phyloP scores from a whole-genome alignment of 1,140 invertebrate species.

The Acromyrmex charruanus region DNA sequence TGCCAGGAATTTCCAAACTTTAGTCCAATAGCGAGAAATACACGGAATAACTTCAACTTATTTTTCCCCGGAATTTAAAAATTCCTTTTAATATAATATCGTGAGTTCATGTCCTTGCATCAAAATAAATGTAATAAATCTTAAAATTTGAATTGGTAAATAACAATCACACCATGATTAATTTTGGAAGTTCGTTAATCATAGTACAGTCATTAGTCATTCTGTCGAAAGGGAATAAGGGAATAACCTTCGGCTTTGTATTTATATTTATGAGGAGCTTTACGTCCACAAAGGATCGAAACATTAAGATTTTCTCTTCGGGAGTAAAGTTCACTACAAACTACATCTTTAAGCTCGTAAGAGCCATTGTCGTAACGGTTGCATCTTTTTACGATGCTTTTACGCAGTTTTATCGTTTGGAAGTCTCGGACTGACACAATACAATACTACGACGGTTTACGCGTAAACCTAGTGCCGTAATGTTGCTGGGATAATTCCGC shows the following conservation, averaged over 20 bases:
- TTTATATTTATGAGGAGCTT: slow-evolving; percentile 12
- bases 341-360: slow-evolving; percentile 38
- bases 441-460: slow-evolving; percentile 35
- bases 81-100: background rate
- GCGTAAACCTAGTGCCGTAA: slow-evolving; percentile 58
- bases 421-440: slow-evolving; percentile 51
- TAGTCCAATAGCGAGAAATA: background rate
- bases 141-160: background rate
- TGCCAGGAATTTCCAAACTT: slow-evolving; percentile 15
- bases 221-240: background rate
- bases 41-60: background rate
- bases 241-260: slow-evolving; percentile 5
- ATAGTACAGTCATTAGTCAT: background rate
- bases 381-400: slow-evolving; percentile 69
- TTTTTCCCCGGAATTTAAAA: too few relatives aligned
- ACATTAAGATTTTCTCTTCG: slow-evolving; percentile 20
- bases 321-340: slow-evolving; percentile 1
- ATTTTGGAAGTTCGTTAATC: too few relatives aligned
- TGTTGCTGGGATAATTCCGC: slow-evolving; percentile 56
- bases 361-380: slow-evolving; percentile 45
- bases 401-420: slow-evolving; percentile 65
- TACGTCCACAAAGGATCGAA: slow-evolving; percentile 1
- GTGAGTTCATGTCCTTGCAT: background rate
- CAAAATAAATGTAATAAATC: background rate
- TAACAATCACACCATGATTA: background rate